Evolutionary conservation across 2,113 vertebrate genomes (phyloP).

Genomic region (Aplodontia rufa): DNA sequence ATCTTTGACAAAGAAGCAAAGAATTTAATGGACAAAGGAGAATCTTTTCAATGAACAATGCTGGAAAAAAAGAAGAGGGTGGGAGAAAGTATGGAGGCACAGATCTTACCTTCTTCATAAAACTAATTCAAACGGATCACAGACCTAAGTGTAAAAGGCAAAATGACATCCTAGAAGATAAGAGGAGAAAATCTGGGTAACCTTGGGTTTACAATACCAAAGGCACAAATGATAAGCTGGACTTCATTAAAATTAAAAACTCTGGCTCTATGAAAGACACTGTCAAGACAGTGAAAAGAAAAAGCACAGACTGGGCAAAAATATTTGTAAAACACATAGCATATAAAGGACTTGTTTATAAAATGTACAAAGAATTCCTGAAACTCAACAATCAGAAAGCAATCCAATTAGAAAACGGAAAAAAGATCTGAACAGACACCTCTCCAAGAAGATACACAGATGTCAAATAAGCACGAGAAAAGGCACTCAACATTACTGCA

Average conservation of each 20-base stretch:
- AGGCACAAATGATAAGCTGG: background rate
- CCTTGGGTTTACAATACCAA: background rate
- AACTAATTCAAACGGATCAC: background rate
- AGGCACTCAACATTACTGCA: background rate
- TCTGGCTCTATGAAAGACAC: background rate
- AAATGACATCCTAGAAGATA: background rate
- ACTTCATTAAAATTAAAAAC: background rate
- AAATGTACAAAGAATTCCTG: background rate
- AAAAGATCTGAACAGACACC: background rate
- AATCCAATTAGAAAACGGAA: background rate
- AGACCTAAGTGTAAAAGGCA: background rate
- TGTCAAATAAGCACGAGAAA: background rate
- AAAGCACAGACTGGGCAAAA: background rate
- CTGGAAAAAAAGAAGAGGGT: background rate
- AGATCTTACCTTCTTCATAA: background rate
- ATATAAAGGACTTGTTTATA: background rate
- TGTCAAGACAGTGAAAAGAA: background rate
- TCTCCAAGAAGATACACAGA: background rate
- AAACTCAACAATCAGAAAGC: background rate
- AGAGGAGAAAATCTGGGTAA: background rate
- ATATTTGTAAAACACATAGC: background rate
- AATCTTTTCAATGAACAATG: background rate
- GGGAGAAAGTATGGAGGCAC: background rate
- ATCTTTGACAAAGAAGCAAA: background rate
- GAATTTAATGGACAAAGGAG: background rate